Evolutionary conservation across 1,140 invertebrate genomes (phyloP).

Genomic region (Microplitis demolitor): DNA sequence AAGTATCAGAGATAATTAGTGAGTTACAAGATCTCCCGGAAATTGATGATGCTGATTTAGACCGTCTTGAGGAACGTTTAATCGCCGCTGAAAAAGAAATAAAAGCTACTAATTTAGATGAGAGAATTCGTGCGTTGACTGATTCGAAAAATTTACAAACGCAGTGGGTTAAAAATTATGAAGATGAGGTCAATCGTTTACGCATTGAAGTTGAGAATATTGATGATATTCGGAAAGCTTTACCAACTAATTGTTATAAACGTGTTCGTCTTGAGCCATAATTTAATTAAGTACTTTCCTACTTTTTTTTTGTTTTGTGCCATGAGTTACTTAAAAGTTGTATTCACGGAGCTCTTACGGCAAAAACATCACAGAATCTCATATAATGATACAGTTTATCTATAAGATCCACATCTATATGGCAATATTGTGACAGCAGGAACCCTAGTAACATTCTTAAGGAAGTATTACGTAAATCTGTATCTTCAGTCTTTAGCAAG

Average conservation of each 20-base stretch:
- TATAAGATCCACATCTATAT: too few relatives aligned
- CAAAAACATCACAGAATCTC: too few relatives aligned
- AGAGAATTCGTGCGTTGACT: constrained; percentile 73
- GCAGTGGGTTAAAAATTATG: constrained; percentile 81
- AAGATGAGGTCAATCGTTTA: constrained; percentile 77
- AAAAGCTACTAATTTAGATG: constrained; percentile 74
- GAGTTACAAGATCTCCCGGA: constrained; percentile 79
- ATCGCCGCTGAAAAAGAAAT: constrained; percentile 76
- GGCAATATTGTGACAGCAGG: too few relatives aligned
- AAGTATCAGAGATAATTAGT: constrained; percentile 79
- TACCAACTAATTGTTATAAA: constrained; percentile 86
- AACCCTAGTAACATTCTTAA: too few relatives aligned
- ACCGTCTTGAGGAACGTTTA: constrained; percentile 76
- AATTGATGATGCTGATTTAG: constrained; percentile 72
- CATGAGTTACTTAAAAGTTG: constrained; percentile 34
- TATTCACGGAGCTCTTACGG: too few relatives aligned
- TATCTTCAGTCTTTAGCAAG: too few relatives aligned
- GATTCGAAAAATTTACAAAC: constrained; percentile 76
- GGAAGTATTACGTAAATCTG: too few relatives aligned
- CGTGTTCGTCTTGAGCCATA: constrained; percentile 67
- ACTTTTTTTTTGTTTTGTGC: constrained; percentile 23
- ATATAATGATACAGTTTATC: too few relatives aligned
- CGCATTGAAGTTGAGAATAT: constrained; percentile 85
- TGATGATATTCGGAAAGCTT: constrained; percentile 77
- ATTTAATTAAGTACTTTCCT: constrained; percentile 24